These are phyloP conservation scores for Arrhopalites spinosus DNA, from an alignment of 2,888 invertebrate species.

Conservation along the genomic window DNA sequence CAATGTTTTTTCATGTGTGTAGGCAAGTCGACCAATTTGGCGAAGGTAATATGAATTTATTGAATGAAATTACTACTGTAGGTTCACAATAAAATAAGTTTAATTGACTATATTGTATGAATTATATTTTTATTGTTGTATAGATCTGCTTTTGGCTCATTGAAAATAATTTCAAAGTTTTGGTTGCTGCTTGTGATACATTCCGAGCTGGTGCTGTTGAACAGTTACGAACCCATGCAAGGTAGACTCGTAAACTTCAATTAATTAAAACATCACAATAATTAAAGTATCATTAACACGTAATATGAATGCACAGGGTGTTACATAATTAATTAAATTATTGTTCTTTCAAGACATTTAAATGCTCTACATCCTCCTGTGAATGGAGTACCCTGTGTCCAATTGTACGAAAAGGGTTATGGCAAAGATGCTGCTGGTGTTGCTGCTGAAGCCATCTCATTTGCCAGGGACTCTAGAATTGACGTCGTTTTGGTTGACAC, in stretches of 20 bases:
- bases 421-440: slow-evolving; percentile 98
- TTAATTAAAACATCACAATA: no score
- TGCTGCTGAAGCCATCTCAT: slow-evolving; percentile 94
- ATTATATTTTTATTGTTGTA: slow-evolving; percentile 32
- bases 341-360: no score
- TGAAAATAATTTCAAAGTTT: slow-evolving; percentile 88
- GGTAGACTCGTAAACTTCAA: no score
- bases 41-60: slow-evolving; percentile 68
- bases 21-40: slow-evolving; percentile 97
- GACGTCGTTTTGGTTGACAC: slow-evolving; percentile 98
- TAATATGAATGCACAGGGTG: no score
- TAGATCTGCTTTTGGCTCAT: slow-evolving; percentile 97
- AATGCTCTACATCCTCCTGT: slow-evolving; percentile 89
- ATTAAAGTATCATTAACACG: no score
- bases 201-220: slow-evolving; percentile 99
- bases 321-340: no score
- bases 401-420: slow-evolving; percentile 97
- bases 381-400: slow-evolving; percentile 78
- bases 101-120: neutral
- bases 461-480: slow-evolving; percentile 77
- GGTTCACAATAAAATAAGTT: neutral
- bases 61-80: neutral
- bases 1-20: no score
- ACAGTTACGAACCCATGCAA: slow-evolving; percentile 88
- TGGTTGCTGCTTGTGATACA: slow-evolving; percentile 99